Evolutionary conservation across 2,797 vertebrate genomes (phyloP).

Genomic region (Sebastes taczanowskii): DNA sequence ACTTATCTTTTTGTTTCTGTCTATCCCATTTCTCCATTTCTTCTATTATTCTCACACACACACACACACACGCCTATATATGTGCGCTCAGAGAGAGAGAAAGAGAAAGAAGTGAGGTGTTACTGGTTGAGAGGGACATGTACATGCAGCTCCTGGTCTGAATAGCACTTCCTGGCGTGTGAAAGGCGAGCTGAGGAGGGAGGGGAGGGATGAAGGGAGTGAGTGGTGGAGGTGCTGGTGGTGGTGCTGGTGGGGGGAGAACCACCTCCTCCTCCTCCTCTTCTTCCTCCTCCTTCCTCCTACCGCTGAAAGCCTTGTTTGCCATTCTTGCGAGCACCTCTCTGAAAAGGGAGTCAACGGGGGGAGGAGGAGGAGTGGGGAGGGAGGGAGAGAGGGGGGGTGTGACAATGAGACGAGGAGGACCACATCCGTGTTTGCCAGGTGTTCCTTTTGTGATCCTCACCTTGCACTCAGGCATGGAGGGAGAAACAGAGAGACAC

Average conservation of each 20-base stretch:
- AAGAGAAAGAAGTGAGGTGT: conserved; percentile 58
- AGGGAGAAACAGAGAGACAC: conserved; percentile 37
- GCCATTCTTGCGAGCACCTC: conserved; percentile 81
- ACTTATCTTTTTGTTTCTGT: neutral
- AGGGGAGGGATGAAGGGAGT: conserved; percentile 53
- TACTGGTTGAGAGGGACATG: conserved; percentile 67
- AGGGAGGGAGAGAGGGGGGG: neutral
- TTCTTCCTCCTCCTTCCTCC: conserved; percentile 43
- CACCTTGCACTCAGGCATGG: conserved; percentile 75
- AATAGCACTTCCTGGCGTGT: conserved; percentile 82
- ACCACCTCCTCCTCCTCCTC: neutral
- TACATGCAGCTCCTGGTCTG: conserved; percentile 81
- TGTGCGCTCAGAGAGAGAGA: conserved; percentile 29
- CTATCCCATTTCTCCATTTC: neutral
- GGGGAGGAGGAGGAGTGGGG: conserved; percentile 1
- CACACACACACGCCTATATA: neutral
- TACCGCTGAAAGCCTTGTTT: conserved; percentile 80
- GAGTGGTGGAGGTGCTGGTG: conserved; percentile 39
- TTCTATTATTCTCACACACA: neutral
- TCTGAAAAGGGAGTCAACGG: conserved; percentile 77
- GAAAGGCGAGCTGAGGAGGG: conserved; percentile 75
- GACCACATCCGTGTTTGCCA: conserved; percentile 83
- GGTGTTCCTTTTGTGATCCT: conserved; percentile 85
- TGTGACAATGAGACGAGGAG: conserved; percentile 69
- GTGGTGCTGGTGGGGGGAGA: neutral